Evolutionary conservation across 1,140 invertebrate genomes (phyloP).

Genomic region (Monomorium pharaonis): DNA sequence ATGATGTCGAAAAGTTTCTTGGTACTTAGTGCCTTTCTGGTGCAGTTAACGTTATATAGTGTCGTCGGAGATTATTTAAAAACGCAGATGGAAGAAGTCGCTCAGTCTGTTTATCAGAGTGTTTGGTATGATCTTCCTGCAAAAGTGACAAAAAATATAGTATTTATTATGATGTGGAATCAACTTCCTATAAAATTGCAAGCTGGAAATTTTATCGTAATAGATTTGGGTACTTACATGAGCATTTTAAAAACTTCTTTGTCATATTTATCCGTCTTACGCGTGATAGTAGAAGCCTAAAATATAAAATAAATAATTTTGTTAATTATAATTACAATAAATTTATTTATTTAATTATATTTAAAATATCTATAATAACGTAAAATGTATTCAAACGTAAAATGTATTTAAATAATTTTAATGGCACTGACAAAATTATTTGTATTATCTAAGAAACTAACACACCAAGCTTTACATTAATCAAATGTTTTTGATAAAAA

Average conservation of each 20-base stretch:
- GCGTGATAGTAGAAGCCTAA: slow-evolving; percentile 54
- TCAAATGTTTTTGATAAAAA: too few species aligned
- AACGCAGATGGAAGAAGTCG: slow-evolving; percentile 49
- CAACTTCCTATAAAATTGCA: slow-evolving; percentile 35
- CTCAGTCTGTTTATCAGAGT: slow-evolving; percentile 1
- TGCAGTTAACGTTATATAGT: slow-evolving; percentile 53
- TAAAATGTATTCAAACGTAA: background rate
- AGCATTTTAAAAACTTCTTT: slow-evolving; percentile 59
- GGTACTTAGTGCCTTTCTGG: slow-evolving; percentile 12
- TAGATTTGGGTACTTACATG: slow-evolving; percentile 60
- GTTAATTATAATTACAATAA: background rate
- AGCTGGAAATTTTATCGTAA: slow-evolving; percentile 41
- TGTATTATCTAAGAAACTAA: background rate
- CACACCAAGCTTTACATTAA: background rate
- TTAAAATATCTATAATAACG: background rate
- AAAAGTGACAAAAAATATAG: slow-evolving; percentile 6
- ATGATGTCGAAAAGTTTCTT: slow-evolving; percentile 49
- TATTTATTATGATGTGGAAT: slow-evolving; percentile 48
- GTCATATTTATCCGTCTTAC: slow-evolving; percentile 62
- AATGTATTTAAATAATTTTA: background rate
- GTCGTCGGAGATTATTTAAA: slow-evolving; percentile 63
- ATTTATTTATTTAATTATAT: background rate
- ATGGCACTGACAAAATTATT: background rate
- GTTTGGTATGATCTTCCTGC: slow-evolving; percentile 54
- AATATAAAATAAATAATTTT: background rate